These are phyloP conservation scores for Hirudinaria manillensis DNA, from an alignment of 2,888 invertebrate species.

Conservation along the genomic window DNA sequence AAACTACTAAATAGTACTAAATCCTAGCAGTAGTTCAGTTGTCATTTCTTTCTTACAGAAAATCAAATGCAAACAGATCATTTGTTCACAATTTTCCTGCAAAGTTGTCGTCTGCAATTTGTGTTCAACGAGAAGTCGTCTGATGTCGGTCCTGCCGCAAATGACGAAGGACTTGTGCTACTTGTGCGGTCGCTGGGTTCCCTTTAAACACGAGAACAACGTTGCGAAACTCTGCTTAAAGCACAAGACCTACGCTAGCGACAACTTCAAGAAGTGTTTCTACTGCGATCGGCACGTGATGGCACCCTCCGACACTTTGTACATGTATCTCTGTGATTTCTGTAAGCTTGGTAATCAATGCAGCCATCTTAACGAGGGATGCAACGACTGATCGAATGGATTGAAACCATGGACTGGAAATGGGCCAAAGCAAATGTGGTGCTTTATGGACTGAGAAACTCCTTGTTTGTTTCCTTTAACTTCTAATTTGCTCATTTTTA, in stretches of 20 bases:
- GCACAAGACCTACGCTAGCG: not conserved
- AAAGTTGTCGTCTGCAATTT: not conserved
- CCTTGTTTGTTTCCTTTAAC: too few relatives aligned
- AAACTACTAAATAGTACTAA: too few relatives aligned
- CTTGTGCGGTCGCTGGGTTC: slow-evolving; percentile 15
- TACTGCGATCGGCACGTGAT: not conserved
- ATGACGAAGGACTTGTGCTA: slow-evolving; percentile 20
- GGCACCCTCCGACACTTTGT: not conserved
- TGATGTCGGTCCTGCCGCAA: not conserved
- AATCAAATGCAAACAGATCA: not conserved
- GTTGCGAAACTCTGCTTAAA: slow-evolving; percentile 17
- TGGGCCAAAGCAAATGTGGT: too few relatives aligned
- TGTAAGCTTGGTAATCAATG: not conserved
- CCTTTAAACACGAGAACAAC: slow-evolving; percentile 14
- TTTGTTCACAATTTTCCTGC: not conserved
- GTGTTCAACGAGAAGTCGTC: not conserved
- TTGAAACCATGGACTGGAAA: too few relatives aligned
- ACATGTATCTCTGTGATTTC: slow-evolving; percentile 10
- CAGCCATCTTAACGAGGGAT: too few relatives aligned
- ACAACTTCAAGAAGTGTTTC: slow-evolving; percentile 14
- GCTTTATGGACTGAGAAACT: too few relatives aligned
- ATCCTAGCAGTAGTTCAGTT: not conserved
- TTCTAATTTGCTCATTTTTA: too few relatives aligned
- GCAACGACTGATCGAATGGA: too few relatives aligned
- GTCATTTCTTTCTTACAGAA: not conserved